phyloP scores from a whole-genome alignment of 2,888 invertebrate genomes.

The Ophion slaviceki region DNA sequence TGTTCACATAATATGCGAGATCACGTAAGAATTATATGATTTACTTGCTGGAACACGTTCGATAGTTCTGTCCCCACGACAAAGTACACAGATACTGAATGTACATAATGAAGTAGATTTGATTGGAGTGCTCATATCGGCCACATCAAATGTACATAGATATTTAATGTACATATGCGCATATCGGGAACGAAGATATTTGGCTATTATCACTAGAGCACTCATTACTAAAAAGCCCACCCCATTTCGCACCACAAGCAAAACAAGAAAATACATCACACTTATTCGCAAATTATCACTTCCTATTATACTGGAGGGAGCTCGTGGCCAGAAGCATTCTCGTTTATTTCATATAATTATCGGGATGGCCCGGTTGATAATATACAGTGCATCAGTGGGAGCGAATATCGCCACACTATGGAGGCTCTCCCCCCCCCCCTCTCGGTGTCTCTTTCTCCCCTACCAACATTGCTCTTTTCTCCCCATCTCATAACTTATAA shows the following conservation, averaged over 20 bases:
- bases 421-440: conserved; percentile 36
- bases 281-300: conserved; percentile 76
- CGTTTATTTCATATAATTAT: conserved; percentile 80
- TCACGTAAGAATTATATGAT: background rate
- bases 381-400: conserved; percentile 63
- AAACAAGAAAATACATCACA: conserved; percentile 74
- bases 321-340: conserved; percentile 60
- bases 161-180: background rate
- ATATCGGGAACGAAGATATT: background rate
- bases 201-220: background rate
- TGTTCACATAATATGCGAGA: background rate
- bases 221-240: background rate
- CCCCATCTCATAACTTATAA: conserved; percentile 69
- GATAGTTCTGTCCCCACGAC: too few relatives aligned
- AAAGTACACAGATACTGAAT: background rate
- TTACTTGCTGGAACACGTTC: background rate
- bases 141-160: background rate
- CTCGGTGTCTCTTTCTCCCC: conserved; percentile 13
- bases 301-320: conserved; percentile 71
- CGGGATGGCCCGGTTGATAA: conserved; percentile 72
- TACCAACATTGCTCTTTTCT: conserved; percentile 20
- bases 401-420: conserved; percentile 1
- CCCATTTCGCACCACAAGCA: conserved; percentile 20
- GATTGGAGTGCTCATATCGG: background rate
- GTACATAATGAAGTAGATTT: background rate